Evolutionary conservation across 2,113 vertebrate species (phyloP).

Genomic region (Isichthys henryi): DNA sequence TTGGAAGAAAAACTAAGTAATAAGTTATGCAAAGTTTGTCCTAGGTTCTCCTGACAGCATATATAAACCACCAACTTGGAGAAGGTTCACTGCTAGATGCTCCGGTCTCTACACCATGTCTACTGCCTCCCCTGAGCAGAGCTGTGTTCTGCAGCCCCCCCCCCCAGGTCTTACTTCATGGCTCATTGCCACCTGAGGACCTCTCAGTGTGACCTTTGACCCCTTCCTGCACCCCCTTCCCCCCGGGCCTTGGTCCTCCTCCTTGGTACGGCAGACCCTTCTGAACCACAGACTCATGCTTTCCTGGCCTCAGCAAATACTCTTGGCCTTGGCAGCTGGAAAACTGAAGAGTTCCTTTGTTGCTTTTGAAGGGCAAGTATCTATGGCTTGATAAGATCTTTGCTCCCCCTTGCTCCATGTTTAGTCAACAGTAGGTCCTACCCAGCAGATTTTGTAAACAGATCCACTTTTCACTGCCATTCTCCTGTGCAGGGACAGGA

Average conservation of each 20-base stretch:
- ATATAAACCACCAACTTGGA: neutral
- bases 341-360: neutral
- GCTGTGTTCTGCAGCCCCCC: neutral
- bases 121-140: neutral
- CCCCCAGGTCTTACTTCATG: neutral
- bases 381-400: neutral
- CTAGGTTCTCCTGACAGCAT: neutral
- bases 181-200: neutral
- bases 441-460: neutral
- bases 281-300: neutral
- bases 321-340: neutral
- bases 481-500: neutral
- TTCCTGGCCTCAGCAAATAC: neutral
- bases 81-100: neutral
- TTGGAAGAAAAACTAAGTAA: neutral
- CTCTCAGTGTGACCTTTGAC: neutral
- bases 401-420: neutral
- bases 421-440: neutral
- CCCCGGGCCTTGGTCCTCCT: neutral
- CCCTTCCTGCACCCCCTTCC: neutral
- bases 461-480: neutral
- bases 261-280: neutral
- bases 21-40: neutral
- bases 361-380: neutral
- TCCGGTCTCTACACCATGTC: neutral